Evolutionary conservation across 2,113 vertebrate species (phyloP), one percentile per base, ranked within the genome.

Genomic region (Andinoacara biseriatus): DNA sequence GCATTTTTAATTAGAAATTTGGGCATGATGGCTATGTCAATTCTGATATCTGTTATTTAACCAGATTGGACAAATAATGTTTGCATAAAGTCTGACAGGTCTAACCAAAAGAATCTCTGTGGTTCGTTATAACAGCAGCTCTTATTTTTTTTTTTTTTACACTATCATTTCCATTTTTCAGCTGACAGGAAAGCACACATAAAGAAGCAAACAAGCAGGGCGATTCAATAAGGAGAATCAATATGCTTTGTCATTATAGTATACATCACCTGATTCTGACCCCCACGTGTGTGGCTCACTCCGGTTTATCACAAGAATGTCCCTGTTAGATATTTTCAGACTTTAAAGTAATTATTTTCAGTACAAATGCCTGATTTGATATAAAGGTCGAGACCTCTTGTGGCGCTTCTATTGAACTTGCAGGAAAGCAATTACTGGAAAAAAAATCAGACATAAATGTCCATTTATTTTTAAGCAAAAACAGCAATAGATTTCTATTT

Each of bases 241-340:
- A 85, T 86, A 65, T 31, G 17, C 76, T 87, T 59, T 60, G 38
- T 84, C 22, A 74, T 80, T 72, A 77, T 40, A 78, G 54, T 61
- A 43, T 38, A 82, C 76, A 63, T 89, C 76, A 86, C 69, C 85
- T 10, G 31, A 62, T 38, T 77, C 29, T 78, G 84, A 90, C 72
- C 82, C 60, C 74, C 7, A 31, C 72, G 24, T 82, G 24, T 54
- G 63, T 80, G 24, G 10, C 58, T 77, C 56, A 10, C 26, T 75
- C 7, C 18, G 11, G 11, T 63, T 35, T 57, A 22, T 54, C 22
- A 60, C 22, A 29, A 33, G 57, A 58, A 58, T 18, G 14, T 46
- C 14, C 31, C 22, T 38, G 40, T 67, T 54, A 52, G 43, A 38
- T 58, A 54, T 83, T 67, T 17, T 72, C 43, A 72, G 31, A 24